phyloP scores from a whole-genome alignment of 2,888 invertebrate genomes.

The Beris morrisii region DNA sequence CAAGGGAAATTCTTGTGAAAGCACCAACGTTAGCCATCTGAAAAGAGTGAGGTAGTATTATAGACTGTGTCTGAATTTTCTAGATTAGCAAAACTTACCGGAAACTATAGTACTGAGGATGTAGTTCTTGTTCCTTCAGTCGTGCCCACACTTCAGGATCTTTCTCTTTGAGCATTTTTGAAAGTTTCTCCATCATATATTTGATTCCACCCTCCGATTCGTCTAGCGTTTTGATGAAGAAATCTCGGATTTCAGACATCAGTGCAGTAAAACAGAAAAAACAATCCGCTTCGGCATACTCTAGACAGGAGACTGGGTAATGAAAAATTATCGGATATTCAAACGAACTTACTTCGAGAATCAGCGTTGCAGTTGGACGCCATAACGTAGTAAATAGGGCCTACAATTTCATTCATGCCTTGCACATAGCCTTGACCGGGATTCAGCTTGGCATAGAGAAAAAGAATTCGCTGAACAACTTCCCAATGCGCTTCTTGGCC shows the following conservation, averaged over 20 bases:
- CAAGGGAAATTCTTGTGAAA: slow-evolving; percentile 96
- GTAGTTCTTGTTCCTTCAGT: slow-evolving; percentile 80
- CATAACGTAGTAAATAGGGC: slow-evolving; percentile 96
- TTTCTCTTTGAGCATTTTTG: slow-evolving; percentile 72
- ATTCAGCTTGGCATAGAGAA: slow-evolving; percentile 96
- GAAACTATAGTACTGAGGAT: slow-evolving; percentile 96
- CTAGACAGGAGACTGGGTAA: slow-evolving; percentile 57
- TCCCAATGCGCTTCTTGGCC: slow-evolving; percentile 98
- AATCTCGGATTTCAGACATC: slow-evolving; percentile 97
- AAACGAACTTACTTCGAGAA: slow-evolving; percentile 67
- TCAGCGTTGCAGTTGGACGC: slow-evolving; percentile 83
- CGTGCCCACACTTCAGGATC: slow-evolving; percentile 78
- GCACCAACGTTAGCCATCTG: slow-evolving; percentile 91
- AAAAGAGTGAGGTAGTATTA: slow-evolving; percentile 38
- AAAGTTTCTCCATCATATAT: slow-evolving; percentile 83
- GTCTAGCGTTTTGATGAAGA: slow-evolving; percentile 94
- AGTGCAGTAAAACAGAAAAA: slow-evolving; percentile 98
- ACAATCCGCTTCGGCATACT: slow-evolving; percentile 93
- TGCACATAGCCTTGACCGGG: slow-evolving; percentile 96
- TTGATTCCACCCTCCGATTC: slow-evolving; percentile 90
- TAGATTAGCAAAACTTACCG: slow-evolving; percentile 61
- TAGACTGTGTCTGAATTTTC: background rate
- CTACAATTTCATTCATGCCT: slow-evolving; percentile 99
- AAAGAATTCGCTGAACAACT: slow-evolving; percentile 94
- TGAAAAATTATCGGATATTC: background rate